Base-by-base conservation (phyloP, 2,113 vertebrate genomes). In the Sprattus sprattus region DNA sequence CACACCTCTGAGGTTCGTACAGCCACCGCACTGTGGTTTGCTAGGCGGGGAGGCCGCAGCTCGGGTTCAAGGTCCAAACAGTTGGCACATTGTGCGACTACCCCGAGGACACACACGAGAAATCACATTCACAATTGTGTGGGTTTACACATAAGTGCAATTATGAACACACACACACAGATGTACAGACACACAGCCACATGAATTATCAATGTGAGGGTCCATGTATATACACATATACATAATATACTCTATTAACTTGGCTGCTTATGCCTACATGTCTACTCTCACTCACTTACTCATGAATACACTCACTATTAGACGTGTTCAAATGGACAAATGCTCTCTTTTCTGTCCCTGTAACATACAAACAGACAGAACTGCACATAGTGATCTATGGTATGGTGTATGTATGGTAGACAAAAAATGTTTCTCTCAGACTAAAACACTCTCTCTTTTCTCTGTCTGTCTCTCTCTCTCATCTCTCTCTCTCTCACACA, bases 391-490 rank as follows among this genome's bases (percentile, higher is more conserved):
- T 28, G 64, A 39, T 39, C 39, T 39, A 39, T 39, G 39, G 39
- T 39, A 39, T 39, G 10, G 25, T 28, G 25, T 71, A 60, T 60
- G 3, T 60, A 8, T 22, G 64, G 25, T 3, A 22, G 60, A 64
- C 60, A 71, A 71, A 71, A 71, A 9, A 0, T 25, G 25, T 71
- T 71, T 71, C 64, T 71, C 64, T 71, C n/a, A 32, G n/a, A 71
- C 25, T 28, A 28, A 28, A 10, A 7, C n/a, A 8, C 64, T 2
- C 4, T 64, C n/a, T 67, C 64, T 67, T 64, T n/a, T 67, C 64
- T 67, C 64, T 67, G n/a, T 67, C 64, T 67, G n/a, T 67, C 64
- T 67, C 64, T 67, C n/a, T 67, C 64, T 28, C n/a, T 67, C 57
- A 20, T 6, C n/a, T n/a, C n/a, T n/a, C n/a, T n/a, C n/a, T 2